Evolutionary conservation across 2,888 invertebrate species (phyloP), one percentile per base, ranked within the genome.

Genomic region (Tortricodes alternella): DNA sequence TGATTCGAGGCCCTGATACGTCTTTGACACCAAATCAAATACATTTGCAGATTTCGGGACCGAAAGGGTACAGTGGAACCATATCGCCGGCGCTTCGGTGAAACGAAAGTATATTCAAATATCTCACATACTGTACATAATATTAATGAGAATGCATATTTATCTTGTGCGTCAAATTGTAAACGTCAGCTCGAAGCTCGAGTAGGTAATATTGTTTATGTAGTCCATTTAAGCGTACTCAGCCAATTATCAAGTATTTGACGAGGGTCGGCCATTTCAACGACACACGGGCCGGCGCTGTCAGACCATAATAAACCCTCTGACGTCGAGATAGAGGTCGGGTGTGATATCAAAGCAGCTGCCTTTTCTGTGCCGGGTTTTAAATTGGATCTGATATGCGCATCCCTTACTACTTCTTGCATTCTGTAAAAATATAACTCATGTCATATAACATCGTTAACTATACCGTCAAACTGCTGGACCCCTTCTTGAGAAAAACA

Each of bases 161-260:
- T n/a, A n/a, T n/a, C n/a, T n/a, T n/a, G n/a, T 21, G 21, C 18
- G n/a, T 39, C 39, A 39, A 19, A 39, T 21, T 39, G 39, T 21
- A 39, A 13, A 13, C 39, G 39, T 7, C 8, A 37, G 19, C 19
- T n/a, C 9, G 16, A 18, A 16, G 29, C 29, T 16, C 29, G 13
- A 29, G 8, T 8, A 3, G 1, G 53, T 46, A 23, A 44, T 52
- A 51, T 52, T 56, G 57, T 60, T 58, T 61, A 34, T 35, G 48
- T 27, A 38, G 52, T 46, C 51, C 41, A 48, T 53, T 53, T 48
- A 24, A 32, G 35, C 37, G 41, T 37, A 15, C 23, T 8, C 53
- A 27, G 52, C 46, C 56, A 57, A 60, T 57, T 60, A 60, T 58
- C 58, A 53, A 46, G 53, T 50, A 38, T 46, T 58, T 63, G 63